A percentile compares a stretch with the other conserved stretches of the same genome.
These are phyloP conservation scores for Triplophysa dalaica DNA, from an alignment of 2,113 vertebrate species.

Conservation along the genomic window DNA sequence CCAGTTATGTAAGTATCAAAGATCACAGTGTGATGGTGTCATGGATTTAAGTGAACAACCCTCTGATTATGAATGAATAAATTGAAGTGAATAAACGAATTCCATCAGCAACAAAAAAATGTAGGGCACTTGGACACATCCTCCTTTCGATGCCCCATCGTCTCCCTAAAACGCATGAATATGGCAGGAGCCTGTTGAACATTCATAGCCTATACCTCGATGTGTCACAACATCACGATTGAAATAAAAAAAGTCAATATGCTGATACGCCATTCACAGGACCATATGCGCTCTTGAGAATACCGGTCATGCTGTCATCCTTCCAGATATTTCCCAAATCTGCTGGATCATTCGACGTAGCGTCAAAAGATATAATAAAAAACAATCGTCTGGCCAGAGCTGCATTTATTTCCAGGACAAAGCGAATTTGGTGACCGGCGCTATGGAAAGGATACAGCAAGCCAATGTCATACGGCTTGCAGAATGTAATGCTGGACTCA, in stretches of 20 bases:
- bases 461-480: conserved; percentile 38
- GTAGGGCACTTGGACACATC: neutral
- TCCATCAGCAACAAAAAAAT: neutral
- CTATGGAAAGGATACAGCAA: conserved; percentile 36
- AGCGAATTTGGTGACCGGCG: neutral
- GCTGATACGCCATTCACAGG: conserved; percentile 2
- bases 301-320: neutral
- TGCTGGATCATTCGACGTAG: neutral
- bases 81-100: neutral
- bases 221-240: conserved; percentile 8
- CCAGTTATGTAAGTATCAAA: conserved; percentile 2
- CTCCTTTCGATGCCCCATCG: conserved; percentile 30
- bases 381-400: neutral
- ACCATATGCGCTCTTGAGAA: neutral
- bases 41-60: neutral
- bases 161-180: neutral
- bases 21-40: conserved; percentile 3
- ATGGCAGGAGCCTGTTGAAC: conserved; percentile 30
- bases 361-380: neutral
- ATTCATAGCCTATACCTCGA: neutral
- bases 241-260: neutral
- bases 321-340: neutral
- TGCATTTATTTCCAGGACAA: neutral
- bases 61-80: neutral
- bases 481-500: conserved; percentile 18